Base-by-base conservation (phyloP, 2,888 invertebrate species). In the Trichogramma dendrolimi region DNA sequence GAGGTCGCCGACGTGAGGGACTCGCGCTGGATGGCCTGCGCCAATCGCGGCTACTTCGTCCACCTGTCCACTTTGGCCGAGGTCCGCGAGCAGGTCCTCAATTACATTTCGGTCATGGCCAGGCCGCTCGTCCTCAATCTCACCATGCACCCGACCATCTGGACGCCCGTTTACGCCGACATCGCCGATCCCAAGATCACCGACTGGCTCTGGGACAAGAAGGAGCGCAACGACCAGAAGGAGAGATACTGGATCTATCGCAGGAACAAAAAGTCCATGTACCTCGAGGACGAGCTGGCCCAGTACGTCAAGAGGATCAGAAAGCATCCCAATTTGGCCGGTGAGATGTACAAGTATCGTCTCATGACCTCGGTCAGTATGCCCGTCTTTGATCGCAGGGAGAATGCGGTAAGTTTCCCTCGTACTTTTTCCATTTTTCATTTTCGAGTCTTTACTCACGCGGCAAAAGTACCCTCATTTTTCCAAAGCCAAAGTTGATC, bases 21-120 rank as follows among this genome's bases (percentile, higher is more conserved):
- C 76, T 92, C 96, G 67, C 91, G 93, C 76, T 95, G 94, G 93
- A 98, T 99, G 95, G 98, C 99, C 55, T 99, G 98, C 80, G 91
- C 91, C 39, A 99, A 99, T 80, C 89, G 93, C 84, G 96, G 96
- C 8, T 96, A 90, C 80, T 96, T 93, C 82, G 95, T 96, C 38
- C 98, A 98, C 77, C 87, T 99, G 57, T 94, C 95, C 69, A 97
- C 97, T 42, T 84, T 95, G 75, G 96, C 98, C 0, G 99, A 99
- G 82, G 98, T 98, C 47, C 88, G 96, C 61, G 99, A 99, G 81
- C 91, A 98, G 81, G 76, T 91, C 2, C 82, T 98, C 72, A 93
- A 96, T 78, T 99, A 99, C 79, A 92, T 99, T 71, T 94, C 96
- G 61, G 96, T 98, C 46, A 89, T 99, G 87, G 96, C 97, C 39